A percentile compares a stretch with the other conserved stretches of the same genome.
Evolutionary conservation across 2,113 vertebrate genomes (phyloP).

Genomic region (Dromiciops gliroides): DNA sequence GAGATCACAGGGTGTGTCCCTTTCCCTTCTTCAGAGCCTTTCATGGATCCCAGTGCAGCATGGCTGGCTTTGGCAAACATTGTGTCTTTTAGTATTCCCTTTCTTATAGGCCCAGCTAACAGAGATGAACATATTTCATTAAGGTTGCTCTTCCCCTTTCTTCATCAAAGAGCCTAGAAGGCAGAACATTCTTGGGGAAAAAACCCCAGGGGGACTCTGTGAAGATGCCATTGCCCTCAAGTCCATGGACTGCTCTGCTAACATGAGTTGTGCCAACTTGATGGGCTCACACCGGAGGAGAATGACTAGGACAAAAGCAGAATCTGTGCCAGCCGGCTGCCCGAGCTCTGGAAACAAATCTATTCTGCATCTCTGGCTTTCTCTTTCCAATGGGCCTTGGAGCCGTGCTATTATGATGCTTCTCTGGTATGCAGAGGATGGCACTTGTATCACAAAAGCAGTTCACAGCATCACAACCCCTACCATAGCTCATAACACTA

Average conservation of each 20-base stretch:
- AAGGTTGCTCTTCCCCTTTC: constrained; percentile 73
- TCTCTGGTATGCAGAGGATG: not conserved
- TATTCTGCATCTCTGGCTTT: not conserved
- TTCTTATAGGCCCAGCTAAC: constrained; percentile 77
- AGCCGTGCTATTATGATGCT: not conserved
- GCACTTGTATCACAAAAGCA: not conserved
- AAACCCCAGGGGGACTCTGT: constrained; percentile 29
- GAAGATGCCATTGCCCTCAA: constrained; percentile 47
- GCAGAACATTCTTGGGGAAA: constrained; percentile 72
- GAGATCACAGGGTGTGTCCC: constrained; percentile 9
- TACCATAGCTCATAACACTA: not conserved
- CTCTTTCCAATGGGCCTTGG: not conserved
- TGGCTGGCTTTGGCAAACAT: constrained; percentile 57
- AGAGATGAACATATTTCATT: constrained; percentile 81
- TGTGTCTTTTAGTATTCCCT: constrained; percentile 82
- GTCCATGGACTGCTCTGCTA: constrained; percentile 36
- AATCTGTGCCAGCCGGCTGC: constrained; percentile 31
- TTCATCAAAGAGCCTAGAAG: constrained; percentile 79
- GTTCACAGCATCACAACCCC: not conserved
- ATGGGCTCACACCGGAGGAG: not conserved
- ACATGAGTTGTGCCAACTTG: constrained; percentile 37
- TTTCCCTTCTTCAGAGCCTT: constrained; percentile 12
- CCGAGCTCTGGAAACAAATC: not conserved
- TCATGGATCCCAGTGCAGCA: constrained; percentile 16
- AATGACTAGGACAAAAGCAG: constrained; percentile 13